Evolutionary conservation across 2,113 vertebrate species (phyloP), one percentile per base, ranked within the genome.

Genomic region (Ornithorhynchus anatinus): DNA sequence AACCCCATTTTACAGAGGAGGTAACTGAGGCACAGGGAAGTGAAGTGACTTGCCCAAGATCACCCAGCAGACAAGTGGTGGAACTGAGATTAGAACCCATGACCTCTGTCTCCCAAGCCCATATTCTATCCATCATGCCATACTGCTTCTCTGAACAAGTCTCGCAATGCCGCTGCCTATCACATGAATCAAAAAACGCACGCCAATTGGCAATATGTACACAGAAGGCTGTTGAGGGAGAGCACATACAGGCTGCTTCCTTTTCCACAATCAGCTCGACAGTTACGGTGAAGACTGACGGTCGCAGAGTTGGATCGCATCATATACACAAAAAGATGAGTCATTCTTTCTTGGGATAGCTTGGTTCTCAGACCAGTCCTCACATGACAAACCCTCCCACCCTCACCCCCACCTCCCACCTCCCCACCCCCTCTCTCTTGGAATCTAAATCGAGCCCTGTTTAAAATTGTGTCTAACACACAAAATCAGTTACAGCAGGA

Each of bases 221-320:
- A 43, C 32, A 23, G 16, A 32, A 3, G 40, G 32, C 23, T 37
- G 25, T 52, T 64, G 48, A 62, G 66, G 25, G 75, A 50, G 50
- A 56, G 72, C 80, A 52, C 58, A 16, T 59, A 59, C 79, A 66
- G 36, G 15, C 32, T 42, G 23, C 44, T 70, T 71, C 31, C 11
- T 67, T 51, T 80, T 75, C 17, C 40, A 37, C 5, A 51, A 56
- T 75, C 77, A 16, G 16, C 15, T 31, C 9, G 43, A 39, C 2
- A 12, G 23, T 38, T 33, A 22, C 42, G 11, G 27, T 70, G 77
- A 78, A 35, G 54, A 44, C 78, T 64, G 59, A 74, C 69, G 35
- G 62, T 57, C 8, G 61, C 77, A 63, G 76, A 66, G 84, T 86
- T 78, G 79, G 48, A 78, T 84, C 71, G 81, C 74, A 68, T 86